A percentile compares a stretch with the other conserved stretches of the same genome.
Conservation (phyloP, 2,797 vertebrate species). For the Heterohyrax brucei region DNA sequence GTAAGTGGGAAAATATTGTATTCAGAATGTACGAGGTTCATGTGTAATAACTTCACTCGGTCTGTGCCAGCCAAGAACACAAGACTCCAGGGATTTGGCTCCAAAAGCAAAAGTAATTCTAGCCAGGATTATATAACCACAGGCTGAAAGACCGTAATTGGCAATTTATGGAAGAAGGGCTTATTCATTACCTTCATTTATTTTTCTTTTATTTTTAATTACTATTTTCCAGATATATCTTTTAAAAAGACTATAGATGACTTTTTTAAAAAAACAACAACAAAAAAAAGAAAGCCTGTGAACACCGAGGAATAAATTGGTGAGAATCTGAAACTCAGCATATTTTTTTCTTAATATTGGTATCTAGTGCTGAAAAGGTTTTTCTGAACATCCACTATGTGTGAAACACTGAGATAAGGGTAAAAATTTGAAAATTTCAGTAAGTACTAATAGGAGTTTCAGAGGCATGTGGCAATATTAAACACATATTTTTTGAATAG, state of each 20-base stretch:
- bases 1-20: slow-evolving; percentile 31
- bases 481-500: not conserved
- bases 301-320: slow-evolving; percentile 1
- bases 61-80: slow-evolving; percentile 20
- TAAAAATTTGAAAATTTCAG: not conserved
- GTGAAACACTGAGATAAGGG: not conserved
- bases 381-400: not conserved
- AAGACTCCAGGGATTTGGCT: slow-evolving; percentile 69
- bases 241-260: slow-evolving; percentile 23
- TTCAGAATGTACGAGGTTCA: slow-evolving; percentile 60
- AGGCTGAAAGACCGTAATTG: not conserved
- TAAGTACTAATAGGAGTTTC: not conserved
- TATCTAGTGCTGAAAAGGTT: not conserved
- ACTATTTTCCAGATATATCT: not conserved
- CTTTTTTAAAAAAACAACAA: not conserved
- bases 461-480: slow-evolving; percentile 13
- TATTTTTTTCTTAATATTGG: not conserved
- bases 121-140: slow-evolving; percentile 40
- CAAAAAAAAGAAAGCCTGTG: not conserved
- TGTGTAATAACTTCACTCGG: slow-evolving; percentile 48
- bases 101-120: slow-evolving; percentile 57
- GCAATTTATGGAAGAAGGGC: slow-evolving; percentile 19
- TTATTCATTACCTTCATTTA: slow-evolving; percentile 4
- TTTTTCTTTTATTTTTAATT: not conserved
- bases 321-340: not conserved